These are phyloP conservation scores for Mus spicilegus DNA, from an alignment of 2,113 vertebrate species.

Conservation along the genomic window DNA sequence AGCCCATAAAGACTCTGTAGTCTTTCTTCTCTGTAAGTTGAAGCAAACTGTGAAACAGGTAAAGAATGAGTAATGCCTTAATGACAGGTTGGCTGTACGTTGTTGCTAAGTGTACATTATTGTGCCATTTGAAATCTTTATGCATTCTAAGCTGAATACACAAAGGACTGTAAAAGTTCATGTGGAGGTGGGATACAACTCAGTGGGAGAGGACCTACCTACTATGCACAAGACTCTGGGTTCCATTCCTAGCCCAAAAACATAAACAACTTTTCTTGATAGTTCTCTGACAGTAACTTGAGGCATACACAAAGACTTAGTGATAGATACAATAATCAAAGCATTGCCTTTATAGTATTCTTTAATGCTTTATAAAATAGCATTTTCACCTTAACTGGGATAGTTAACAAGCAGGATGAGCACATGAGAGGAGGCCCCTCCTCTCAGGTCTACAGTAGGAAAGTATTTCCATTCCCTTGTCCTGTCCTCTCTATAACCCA, in stretches of 20 bases:
- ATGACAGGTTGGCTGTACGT: slow-evolving; percentile 46
- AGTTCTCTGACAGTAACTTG: not conserved
- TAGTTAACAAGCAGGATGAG: not conserved
- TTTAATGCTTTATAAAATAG: slow-evolving; percentile 19
- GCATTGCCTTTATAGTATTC: slow-evolving; percentile 39
- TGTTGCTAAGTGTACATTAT: slow-evolving; percentile 38
- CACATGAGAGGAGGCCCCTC: not conserved
- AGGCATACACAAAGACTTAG: slow-evolving; percentile 10
- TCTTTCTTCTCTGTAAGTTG: slow-evolving; percentile 29
- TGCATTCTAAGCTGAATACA: slow-evolving; percentile 16
- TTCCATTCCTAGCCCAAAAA: not conserved
- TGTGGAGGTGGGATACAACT: not conserved
- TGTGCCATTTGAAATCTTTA: slow-evolving; percentile 34
- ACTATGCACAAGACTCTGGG: too few relatives aligned
- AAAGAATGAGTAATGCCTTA: slow-evolving; percentile 19
- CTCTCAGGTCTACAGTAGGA: not conserved
- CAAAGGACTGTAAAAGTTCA: not conserved
- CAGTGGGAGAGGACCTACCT: too few relatives aligned
- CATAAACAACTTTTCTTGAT: not conserved
- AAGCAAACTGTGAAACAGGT: slow-evolving; percentile 54
- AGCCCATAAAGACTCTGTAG: not conserved
- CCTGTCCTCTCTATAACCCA: not conserved
- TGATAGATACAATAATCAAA: slow-evolving; percentile 35
- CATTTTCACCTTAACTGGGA: not conserved
- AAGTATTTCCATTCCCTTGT: not conserved